Evolutionary conservation across 2,888 invertebrate genomes (phyloP).

Genomic region (Hemaris fuciformis): DNA sequence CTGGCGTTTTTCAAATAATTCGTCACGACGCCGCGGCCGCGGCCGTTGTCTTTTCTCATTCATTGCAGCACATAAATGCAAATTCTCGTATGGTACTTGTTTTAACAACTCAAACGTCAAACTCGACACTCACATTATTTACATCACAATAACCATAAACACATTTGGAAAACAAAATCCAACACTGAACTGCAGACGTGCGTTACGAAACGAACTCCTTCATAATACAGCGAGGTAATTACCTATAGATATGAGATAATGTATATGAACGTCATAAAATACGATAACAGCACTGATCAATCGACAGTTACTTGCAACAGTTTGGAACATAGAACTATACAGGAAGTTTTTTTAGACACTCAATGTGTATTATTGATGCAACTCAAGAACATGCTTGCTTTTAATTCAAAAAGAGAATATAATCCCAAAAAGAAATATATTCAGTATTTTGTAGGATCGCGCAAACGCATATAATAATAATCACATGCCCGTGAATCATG

Average conservation of each 20-base stretch:
- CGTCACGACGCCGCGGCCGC: slow-evolving; percentile 67
- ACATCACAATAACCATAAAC: slow-evolving; percentile 51
- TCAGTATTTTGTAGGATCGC: no score
- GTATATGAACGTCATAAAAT: slow-evolving; percentile 57
- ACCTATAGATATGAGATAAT: slow-evolving; percentile 66
- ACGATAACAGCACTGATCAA: slow-evolving; percentile 57
- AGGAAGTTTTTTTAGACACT: not conserved
- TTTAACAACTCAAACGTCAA: slow-evolving; percentile 18
- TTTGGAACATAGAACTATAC: slow-evolving; percentile 26
- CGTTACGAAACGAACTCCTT: slow-evolving; percentile 52
- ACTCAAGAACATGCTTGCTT: not conserved
- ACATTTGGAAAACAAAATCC: slow-evolving; percentile 38
- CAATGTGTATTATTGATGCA: not conserved
- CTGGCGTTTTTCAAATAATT: slow-evolving; percentile 62
- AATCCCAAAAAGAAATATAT: no score
- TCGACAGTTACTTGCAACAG: slow-evolving; percentile 36
- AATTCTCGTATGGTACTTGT: slow-evolving; percentile 14
- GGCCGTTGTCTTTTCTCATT: slow-evolving; percentile 58
- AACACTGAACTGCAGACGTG: slow-evolving; percentile 59
- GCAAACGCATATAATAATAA: not conserved
- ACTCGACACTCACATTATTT: slow-evolving; percentile 31
- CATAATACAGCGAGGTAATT: slow-evolving; percentile 59
- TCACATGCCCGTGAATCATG: not conserved
- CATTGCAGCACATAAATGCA: slow-evolving; percentile 43
- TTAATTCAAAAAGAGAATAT: not conserved